phyloP scores from a whole-genome alignment of 2,797 vertebrate genomes.

The Sciaenops ocellatus region DNA sequence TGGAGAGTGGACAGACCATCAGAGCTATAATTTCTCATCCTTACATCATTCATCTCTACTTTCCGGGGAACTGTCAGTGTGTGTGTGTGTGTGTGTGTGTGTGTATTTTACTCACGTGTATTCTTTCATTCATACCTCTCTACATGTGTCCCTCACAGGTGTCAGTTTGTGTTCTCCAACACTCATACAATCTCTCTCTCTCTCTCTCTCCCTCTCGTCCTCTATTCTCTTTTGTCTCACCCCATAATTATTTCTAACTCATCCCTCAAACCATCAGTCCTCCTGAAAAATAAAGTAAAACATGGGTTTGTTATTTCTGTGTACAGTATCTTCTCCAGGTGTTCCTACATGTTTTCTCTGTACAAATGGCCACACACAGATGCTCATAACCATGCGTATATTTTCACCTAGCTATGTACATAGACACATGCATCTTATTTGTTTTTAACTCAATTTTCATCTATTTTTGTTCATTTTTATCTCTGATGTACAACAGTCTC shows the following conservation, averaged over 20 bases:
- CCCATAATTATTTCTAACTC: conserved; percentile 34
- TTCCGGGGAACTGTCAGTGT: conserved; percentile 50
- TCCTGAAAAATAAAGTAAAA: background rate
- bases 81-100: conserved; percentile 1
- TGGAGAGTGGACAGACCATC: conserved; percentile 40
- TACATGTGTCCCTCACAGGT: conserved; percentile 35
- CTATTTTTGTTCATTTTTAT: too few species aligned
- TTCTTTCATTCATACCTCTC: conserved; percentile 14
- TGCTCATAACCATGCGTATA: background rate
- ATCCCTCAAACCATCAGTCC: background rate
- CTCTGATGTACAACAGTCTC: too few species aligned
- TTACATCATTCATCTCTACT: conserved; percentile 76
- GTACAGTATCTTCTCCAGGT: background rate
- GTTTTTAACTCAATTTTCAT: too few species aligned
- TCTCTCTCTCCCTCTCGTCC: background rate
- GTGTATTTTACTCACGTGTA: background rate
- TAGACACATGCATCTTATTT: too few species aligned
- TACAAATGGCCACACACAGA: background rate
- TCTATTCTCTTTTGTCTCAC: conserved; percentile 3
- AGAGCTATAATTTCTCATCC: conserved; percentile 71
- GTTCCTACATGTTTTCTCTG: background rate
- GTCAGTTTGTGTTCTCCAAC: conserved; percentile 36
- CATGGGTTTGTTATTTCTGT: background rate
- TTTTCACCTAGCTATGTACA: background rate
- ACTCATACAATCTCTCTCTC: background rate